Evolutionary conservation across 2,797 vertebrate genomes (phyloP).

Genomic region (Muscicapa comitata): DNA sequence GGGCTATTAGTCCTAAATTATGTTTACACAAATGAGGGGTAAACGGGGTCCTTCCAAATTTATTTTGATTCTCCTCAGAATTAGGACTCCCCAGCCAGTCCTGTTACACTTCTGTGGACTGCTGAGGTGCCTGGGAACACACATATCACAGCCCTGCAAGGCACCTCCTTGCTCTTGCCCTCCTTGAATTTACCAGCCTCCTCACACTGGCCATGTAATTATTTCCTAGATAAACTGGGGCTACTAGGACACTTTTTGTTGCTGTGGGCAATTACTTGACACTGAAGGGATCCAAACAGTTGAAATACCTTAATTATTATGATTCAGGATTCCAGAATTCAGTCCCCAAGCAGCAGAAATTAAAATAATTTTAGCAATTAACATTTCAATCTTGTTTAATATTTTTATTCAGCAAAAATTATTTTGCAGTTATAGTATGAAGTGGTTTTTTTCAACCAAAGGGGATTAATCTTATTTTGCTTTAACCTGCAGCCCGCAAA

Average conservation of each 20-base stretch:
- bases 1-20: neutral
- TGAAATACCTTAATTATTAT: neutral
- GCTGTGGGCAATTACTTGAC: neutral
- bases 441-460: neutral
- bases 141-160: neutral
- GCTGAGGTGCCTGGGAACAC: fast-evolving
- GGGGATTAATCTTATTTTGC: neutral
- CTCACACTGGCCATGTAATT: neutral
- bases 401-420: neutral
- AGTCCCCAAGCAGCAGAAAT: neutral
- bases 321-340: neutral
- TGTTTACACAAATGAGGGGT: neutral
- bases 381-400: neutral
- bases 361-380: neutral
- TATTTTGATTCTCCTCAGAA: neutral
- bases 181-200: neutral
- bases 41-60: neutral
- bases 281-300: neutral
- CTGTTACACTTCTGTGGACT: neutral
- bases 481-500: neutral
- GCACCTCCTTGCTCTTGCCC: neutral
- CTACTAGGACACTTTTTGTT: neutral
- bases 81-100: neutral
- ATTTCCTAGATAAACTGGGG: neutral
- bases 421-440: neutral